phyloP scores from a whole-genome alignment of 2,888 invertebrate species.

The Conistra vaccinii region DNA sequence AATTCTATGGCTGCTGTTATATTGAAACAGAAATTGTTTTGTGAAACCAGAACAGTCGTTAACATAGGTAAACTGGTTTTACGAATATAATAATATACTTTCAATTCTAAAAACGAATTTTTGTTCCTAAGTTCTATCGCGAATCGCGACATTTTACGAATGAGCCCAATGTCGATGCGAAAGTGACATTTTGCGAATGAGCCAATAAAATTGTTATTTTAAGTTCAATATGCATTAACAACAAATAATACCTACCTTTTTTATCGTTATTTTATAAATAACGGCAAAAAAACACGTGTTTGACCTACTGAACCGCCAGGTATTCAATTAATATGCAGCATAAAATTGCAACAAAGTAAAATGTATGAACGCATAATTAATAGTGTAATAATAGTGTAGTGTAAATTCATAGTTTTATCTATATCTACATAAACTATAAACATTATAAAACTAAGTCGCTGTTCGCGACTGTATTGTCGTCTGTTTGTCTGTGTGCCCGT shows the following conservation, averaged over 20 bases:
- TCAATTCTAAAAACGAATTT: too few species aligned
- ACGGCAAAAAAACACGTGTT: not conserved
- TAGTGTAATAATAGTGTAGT: not conserved
- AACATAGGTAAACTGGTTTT: too few species aligned
- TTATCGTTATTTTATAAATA: too few species aligned
- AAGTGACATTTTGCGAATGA: too few species aligned
- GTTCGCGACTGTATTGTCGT: not conserved
- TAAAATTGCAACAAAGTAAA: not conserved
- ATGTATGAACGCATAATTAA: not conserved
- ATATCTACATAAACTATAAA: too few species aligned
- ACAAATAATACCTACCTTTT: not conserved
- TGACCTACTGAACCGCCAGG: not conserved
- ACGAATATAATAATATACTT: too few species aligned
- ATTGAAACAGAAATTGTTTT: slow-evolving; percentile 20
- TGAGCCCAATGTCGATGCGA: too few species aligned
- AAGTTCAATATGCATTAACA: not conserved
- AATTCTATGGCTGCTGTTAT: slow-evolving; percentile 7
- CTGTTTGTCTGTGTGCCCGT: too few species aligned
- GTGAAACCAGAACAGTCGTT: too few species aligned
- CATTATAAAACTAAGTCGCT: not conserved
- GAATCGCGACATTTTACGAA: too few species aligned
- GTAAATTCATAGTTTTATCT: not conserved
- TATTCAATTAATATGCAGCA: not conserved
- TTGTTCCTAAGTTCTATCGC: too few species aligned
- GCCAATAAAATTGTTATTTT: too few species aligned